Evolutionary conservation across 2,888 invertebrate genomes (phyloP), one percentile per base, ranked within the genome.

Genomic region (Pollenia labialis): DNA sequence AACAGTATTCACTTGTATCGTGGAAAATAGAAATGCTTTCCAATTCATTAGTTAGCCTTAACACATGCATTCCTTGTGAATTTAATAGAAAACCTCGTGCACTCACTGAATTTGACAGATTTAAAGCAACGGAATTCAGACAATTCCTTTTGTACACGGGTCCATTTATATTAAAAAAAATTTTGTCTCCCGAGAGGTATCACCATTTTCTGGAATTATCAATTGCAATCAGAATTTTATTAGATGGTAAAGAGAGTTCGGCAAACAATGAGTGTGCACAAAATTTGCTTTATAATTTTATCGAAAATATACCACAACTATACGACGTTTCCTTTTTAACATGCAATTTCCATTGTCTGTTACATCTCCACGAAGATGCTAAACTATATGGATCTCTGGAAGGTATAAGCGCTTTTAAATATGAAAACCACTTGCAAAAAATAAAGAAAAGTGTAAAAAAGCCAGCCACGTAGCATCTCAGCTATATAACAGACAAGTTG

Each of bases 381-480:
- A 56, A 18, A 16, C 56, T 56, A n/a, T 56, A 56, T 56, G 56
- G 56, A 18, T 56, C 56, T 16, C 16, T 56, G 18, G 56, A 56
- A 56, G 56, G 56, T n/a, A 1, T 56, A 18, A 56, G 2, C 16
- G 56, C 56, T 18, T 56, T 56, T 18, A 56, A 56, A 56, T 56
- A n/a, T 50, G 50, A 50, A n/a, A 50, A 50, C n/a, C n/a, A 50
- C n/a, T n/a, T 50, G 14, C 50, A 56, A 6, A 18, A 56, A 23
- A 56, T 23, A 56, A 56, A 56, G 18, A 54, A n/a, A 54, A 54
- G n/a, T 14, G 54, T 54, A 54, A 56, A 18, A 56, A 56, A 56
- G 23, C 10, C 3, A 16, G 12, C 14, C 14, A 16, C 16, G 18
- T 56, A 56, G 56, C 56, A n/a, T 56, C 50, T 18, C 18, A 18